These are phyloP conservation scores for Boloria selene DNA, from an alignment of 2,888 invertebrate genomes.

Conservation along the genomic window DNA sequence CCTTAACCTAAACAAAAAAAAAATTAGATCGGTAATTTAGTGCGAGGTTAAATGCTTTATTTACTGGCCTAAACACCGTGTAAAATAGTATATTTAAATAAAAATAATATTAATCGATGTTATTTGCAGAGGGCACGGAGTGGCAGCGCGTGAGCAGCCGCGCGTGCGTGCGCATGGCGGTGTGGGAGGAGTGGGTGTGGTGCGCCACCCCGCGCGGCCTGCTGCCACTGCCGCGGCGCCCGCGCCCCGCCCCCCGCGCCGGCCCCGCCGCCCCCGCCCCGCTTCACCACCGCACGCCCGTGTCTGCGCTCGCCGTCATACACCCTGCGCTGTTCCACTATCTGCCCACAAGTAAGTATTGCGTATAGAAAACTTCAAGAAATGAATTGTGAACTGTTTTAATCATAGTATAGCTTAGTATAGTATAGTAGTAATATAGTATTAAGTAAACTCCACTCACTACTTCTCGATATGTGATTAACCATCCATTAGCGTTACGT, in stretches of 20 bases:
- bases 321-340: constrained; percentile 48
- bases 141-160: constrained; percentile 41
- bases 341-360: constrained; percentile 41
- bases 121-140: constrained; percentile 26
- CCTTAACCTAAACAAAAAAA: no score
- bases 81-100: no score
- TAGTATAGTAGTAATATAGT: no score
- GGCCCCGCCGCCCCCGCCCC: constrained; percentile 36
- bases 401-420: no score
- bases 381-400: no score
- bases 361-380: no score
- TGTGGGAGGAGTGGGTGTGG: constrained; percentile 69
- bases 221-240: constrained; percentile 54
- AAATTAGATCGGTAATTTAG: no score
- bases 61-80: no score
- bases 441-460: no score
- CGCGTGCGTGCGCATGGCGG: constrained; percentile 55
- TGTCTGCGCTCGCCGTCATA: constrained; percentile 50
- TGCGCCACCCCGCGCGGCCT: constrained; percentile 62
- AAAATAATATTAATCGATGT: background rate
- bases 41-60: no score
- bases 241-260: constrained; percentile 48
- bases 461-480: no score
- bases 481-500: no score
- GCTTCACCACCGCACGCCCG: constrained; percentile 44